phyloP scores from a whole-genome alignment of 2,888 invertebrate genomes.

The Eristalis intricaria region DNA sequence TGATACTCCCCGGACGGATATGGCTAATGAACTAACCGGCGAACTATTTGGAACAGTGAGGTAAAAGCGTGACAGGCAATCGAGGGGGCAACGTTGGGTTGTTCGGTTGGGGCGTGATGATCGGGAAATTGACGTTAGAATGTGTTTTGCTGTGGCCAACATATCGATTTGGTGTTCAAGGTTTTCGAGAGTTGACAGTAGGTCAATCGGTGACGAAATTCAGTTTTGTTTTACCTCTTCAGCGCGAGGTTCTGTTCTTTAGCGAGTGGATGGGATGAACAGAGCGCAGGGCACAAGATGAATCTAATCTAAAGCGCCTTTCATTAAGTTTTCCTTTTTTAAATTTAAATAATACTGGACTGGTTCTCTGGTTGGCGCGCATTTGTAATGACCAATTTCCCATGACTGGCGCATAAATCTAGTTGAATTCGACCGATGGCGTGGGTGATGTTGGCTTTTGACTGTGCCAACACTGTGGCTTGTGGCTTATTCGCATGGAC shows the following conservation, averaged over 20 bases:
- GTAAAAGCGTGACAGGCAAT: conserved; percentile 36
- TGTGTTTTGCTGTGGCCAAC: background rate
- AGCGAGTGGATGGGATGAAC: no score
- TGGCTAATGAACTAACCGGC: conserved; percentile 46
- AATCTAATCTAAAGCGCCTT: no score
- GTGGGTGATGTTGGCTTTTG: no score
- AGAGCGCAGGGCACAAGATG: no score
- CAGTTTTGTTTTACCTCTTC: background rate
- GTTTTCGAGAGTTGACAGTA: background rate
- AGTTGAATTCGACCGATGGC: no score
- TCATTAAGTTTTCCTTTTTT: no score
- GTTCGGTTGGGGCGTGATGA: background rate
- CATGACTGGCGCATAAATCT: no score
- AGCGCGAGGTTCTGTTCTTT: background rate
- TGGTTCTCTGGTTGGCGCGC: no score
- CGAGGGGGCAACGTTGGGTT: background rate
- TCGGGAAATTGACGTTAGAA: background rate
- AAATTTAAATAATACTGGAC: no score
- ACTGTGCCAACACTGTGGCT: no score
- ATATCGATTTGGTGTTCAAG: background rate
- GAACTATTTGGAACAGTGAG: conserved; percentile 39
- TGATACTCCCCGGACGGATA: conserved; percentile 30
- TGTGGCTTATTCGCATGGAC: no score
- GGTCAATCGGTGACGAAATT: background rate
- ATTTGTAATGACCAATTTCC: no score